phyloP scores from a whole-genome alignment of 2,797 vertebrate species.

The Enteromius radiatus region DNA sequence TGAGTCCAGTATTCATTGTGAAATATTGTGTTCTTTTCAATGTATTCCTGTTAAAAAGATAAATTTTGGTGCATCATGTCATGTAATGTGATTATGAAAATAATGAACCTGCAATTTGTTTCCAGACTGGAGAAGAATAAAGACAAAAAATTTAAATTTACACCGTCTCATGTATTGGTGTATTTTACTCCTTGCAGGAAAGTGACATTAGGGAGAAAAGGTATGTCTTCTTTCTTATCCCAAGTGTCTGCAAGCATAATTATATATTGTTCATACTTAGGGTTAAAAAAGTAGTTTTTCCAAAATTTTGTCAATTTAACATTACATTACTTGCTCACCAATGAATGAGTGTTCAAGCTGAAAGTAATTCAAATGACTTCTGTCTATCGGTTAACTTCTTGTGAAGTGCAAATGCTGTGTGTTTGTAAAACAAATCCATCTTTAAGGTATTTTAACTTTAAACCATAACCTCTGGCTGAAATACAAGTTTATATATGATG shows the following conservation, averaged over 20 bases:
- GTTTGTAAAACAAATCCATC: neutral
- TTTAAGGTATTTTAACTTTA: neutral
- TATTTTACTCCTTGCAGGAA: neutral
- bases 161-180: neutral
- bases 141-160: slow-evolving; percentile 81
- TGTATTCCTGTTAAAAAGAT: slow-evolving; percentile 96
- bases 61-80: slow-evolving; percentile 91
- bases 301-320: neutral
- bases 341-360: no score
- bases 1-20: slow-evolving; percentile 94
- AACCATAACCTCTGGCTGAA: neutral
- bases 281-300: neutral
- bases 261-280: neutral
- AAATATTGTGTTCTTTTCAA: slow-evolving; percentile 93
- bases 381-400: neutral
- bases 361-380: neutral
- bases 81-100: slow-evolving; percentile 95
- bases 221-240: neutral
- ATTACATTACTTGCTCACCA: neutral
- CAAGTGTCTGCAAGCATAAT: neutral
- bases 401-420: neutral
- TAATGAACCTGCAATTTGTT: slow-evolving; percentile 91
- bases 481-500: neutral
- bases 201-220: neutral
- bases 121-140: slow-evolving; percentile 89